Conservation (phyloP, 2,888 invertebrate species). For the Cybosia mesomella region DNA sequence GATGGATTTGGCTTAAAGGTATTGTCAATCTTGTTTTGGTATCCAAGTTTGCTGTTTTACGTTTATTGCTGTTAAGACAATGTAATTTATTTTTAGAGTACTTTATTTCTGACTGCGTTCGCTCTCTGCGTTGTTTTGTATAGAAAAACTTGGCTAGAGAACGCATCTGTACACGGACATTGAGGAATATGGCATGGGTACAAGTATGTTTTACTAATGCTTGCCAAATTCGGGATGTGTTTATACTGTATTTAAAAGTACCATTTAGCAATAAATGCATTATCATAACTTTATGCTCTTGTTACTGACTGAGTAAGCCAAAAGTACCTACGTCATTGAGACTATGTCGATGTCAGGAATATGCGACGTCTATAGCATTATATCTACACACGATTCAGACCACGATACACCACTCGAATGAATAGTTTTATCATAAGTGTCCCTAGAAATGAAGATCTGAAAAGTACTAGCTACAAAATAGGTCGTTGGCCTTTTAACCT, state of each 20-base stretch:
- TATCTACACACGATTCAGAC: too few relatives aligned
- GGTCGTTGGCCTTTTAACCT: too few relatives aligned
- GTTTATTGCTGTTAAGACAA: background rate
- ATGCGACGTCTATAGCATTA: too few relatives aligned
- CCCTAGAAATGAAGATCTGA: too few relatives aligned
- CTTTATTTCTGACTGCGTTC: background rate
- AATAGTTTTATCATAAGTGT: too few relatives aligned
- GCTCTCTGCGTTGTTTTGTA: background rate
- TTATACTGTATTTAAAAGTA: background rate
- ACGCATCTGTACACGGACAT: background rate
- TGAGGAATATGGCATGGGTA: background rate
- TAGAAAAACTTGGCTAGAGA: constrained; percentile 10
- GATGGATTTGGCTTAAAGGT: background rate
- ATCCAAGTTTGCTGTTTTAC: background rate
- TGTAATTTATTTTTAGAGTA: background rate
- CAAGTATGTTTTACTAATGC: background rate
- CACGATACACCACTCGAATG: too few relatives aligned
- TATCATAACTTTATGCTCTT: background rate
- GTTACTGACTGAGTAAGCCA: background rate
- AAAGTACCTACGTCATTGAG: background rate
- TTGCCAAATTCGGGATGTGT: background rate
- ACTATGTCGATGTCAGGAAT: background rate
- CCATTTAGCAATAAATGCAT: background rate
- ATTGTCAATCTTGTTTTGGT: constrained; percentile 6
- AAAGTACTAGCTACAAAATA: too few relatives aligned